Base-by-base conservation (phyloP, 2,113 vertebrate species). In the Thalassarche chlororhynchos region DNA sequence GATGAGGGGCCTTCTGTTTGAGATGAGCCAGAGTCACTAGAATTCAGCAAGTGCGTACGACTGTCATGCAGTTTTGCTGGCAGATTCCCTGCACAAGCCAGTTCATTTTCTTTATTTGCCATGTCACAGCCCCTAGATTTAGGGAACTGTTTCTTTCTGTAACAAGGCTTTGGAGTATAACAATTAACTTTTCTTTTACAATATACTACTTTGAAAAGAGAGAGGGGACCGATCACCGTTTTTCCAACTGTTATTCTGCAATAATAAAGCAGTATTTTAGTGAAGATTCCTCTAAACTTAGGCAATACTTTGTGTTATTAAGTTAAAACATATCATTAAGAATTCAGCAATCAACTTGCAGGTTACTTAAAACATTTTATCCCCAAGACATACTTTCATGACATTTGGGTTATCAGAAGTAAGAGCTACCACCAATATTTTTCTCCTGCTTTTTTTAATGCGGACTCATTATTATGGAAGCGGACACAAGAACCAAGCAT, bases 31-130 rank as follows among this genome's bases (percentile, higher is more conserved):
- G 98, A 96, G 86, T 99, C 99, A 91, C 98, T 97, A 75, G 99
- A 98, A 97, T 98, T 99, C 97, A 99, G 65, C 82, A 98, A 96
- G 52, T 98, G 98, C 57, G 98, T 98, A 93, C 97, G 98, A 72
- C 96, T 96, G 57, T 99, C 98, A 28, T 90, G 97, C 80, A 99
- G 97, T 93, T 98, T 98, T 91, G 98, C 98, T 89, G 98, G 98
- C 96, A 99, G 96, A 90, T 99, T 99, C 75, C 98, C 98, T 81
- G 99, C 98, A 97, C 99, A 99, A 89, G 99, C 99, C 97, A 99
- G 98, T 98, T 99, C 98, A 89, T 99, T 99, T 97, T 99, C 99
- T 95, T 99, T 99, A 98, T 99, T 99, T 97, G 99, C 98, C 98
- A 99, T 98, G 97, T 99, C 98, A 97, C 98, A 97, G 88, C 84